Base-by-base conservation (phyloP, 1,140 invertebrate species). In the Penaeus vannamei region DNA sequence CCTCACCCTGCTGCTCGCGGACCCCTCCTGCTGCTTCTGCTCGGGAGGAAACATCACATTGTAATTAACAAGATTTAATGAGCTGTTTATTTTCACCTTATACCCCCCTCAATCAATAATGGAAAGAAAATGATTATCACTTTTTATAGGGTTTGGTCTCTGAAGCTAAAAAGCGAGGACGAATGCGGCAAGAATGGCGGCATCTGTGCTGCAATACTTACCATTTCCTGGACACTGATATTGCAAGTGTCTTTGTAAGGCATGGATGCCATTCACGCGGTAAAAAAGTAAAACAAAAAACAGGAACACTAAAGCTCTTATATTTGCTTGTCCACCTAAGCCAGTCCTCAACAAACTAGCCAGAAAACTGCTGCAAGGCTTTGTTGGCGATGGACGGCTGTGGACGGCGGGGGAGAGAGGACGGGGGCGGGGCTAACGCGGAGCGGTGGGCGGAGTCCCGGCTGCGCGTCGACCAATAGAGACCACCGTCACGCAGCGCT, bases 251-350 rank as follows among this genome's bases (percentile, higher is more conserved):
- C 79, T 81, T 46, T 64, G 80, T 82, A 72, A 87, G 86, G 86
- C 77, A 82, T 53, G 64, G 79, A 64, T 66, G 86, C 86, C 86
- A 87, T 87, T 81, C 64, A 76, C 42, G 72, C 36, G 59, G 64
- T 29, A 80, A 81, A 82, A 81, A 87, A 87, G 69, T 69, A 66
- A 12, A 62, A 61, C 59, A 83, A 83, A 83, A 83, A 32, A 61
- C 23, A 19, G 66, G 53, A 82, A 81, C 77, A 82, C 61, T 69
- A 87, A 82, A 66, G 42, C 77, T 81, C 77, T 82, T 87, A 87
- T 87, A 87, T 87, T 87, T 87, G 77, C 86, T 87, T 87, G 86
- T 87, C 77, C 86, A 53, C 86, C 79, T 82, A 64, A 82, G 64
- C 36, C 36, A 62, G 79, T 66, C 36, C 86, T 87, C 62, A 69